Evolutionary conservation across 1,140 invertebrate genomes (phyloP), one percentile per base, ranked within the genome.

Genomic region (Lucilia cuprina): DNA sequence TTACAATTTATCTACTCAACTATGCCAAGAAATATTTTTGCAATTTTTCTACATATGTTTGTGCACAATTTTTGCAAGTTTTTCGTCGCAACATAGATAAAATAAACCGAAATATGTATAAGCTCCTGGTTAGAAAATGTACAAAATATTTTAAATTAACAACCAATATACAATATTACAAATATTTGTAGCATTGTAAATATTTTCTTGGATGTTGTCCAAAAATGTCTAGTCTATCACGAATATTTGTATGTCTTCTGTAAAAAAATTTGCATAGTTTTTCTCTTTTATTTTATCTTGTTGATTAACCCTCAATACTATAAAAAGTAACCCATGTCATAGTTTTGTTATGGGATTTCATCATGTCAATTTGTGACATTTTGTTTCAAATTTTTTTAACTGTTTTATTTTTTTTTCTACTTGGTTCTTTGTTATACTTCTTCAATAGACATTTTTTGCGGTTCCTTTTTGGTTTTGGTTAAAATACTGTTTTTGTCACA

Each of bases 331-430:
- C 75, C 75, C 75, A 78, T 78, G 75, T 47, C 35, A 47, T 78
- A 41, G n/a, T 78, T 75, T 47, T 47, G 41, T 41, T 78, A 35
- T 21, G 75, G 75, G 75, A 78, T 78, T 78, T 78, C 75, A 78
- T 78, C 75, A 78, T 78, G 75, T 78, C 75, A 78, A 78, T 78
- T 78, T 78, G 75, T 78, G 75, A 47, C 75, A 78, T 78, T 78
- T 78, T 78, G 75, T 78, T 41, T 78, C 25, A 34, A 25, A 34
- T 74, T 74, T 75, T 75, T 75, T 75, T 75, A 17, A 13, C 13
- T 17, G 30, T 34, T 10, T 41, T 41, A 10, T 41, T 75, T 41
- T 30, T 34, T 75, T 2, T 75, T 14, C 10, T 13, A 14, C 30
- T 30, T 75, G 9, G 30, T 30, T 75, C 0, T 17, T 35, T 30